Conservation (phyloP, 2,113 vertebrate species). For the Donacobius atricapilla region DNA sequence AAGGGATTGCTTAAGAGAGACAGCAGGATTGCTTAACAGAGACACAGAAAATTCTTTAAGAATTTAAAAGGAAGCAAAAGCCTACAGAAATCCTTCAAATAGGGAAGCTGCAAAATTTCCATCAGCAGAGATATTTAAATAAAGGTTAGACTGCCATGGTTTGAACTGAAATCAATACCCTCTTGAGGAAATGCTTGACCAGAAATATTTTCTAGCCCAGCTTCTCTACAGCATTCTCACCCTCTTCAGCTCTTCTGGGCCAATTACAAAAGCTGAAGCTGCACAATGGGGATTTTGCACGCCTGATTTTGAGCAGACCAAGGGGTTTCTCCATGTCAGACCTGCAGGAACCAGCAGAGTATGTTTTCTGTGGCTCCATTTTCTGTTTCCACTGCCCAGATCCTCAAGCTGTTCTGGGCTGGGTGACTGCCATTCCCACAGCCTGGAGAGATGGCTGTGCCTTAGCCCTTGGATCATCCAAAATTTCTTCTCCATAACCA, state of each 20-base stretch:
- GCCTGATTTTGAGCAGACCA: not conserved
- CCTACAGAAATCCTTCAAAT: not conserved
- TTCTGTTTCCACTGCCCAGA: not conserved
- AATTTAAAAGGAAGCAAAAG: not conserved
- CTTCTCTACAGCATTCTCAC: not conserved
- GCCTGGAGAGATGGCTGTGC: not conserved
- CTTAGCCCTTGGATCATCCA: not conserved
- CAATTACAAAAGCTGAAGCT: not conserved
- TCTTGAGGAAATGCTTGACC: not conserved
- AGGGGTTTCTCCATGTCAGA: not conserved
- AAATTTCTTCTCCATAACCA: not conserved
- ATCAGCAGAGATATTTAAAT: not conserved
- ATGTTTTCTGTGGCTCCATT: not conserved
- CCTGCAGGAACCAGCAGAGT: not conserved
- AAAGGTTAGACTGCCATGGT: not conserved
- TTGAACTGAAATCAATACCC: not conserved
- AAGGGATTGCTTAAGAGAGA: not conserved
- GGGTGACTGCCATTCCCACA: not conserved
- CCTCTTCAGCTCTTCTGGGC: not conserved
- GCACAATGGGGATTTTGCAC: accelerated
- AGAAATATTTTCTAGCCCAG: not conserved
- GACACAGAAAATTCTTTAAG: not conserved
- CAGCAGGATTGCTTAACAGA: not conserved
- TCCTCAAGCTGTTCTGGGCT: not conserved
- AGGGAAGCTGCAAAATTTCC: not conserved